Evolutionary conservation across 2,888 invertebrate genomes (phyloP).

Genomic region (Liodrosophila aerea): DNA sequence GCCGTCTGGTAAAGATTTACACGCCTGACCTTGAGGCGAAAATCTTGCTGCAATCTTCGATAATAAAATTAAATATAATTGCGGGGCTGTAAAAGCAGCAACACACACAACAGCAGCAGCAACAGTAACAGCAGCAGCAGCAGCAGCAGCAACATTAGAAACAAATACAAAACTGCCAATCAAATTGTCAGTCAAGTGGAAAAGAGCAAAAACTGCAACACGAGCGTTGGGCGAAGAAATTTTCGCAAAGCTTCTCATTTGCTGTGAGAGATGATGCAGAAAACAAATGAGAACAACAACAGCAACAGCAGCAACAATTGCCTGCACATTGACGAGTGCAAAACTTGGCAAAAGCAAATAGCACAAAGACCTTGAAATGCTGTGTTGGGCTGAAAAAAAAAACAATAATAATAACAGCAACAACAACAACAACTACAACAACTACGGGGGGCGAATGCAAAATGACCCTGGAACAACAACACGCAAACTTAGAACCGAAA

Average conservation of each 20-base stretch:
- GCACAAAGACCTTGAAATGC: conserved; percentile 71
- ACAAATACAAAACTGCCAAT: conserved; percentile 72
- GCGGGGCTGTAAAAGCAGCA: conserved; percentile 64
- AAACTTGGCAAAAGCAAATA: conserved; percentile 75
- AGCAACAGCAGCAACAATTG: conserved; percentile 17
- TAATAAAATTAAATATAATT: conserved; percentile 79
- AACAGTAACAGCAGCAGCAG: conserved; percentile 19
- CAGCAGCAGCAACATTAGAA: conserved; percentile 32
- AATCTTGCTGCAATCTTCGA: conserved; percentile 78
- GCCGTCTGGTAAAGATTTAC: conserved; percentile 73
- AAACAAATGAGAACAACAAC: conserved; percentile 46
- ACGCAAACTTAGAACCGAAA: conserved; percentile 72
- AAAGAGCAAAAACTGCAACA: conserved; percentile 75
- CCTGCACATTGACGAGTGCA: conserved; percentile 60
- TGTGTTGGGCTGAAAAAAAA: conserved; percentile 56
- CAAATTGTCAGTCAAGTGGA: conserved; percentile 75
- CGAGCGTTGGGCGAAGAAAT: conserved; percentile 64
- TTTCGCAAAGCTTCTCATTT: conserved; percentile 69
- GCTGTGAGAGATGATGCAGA: conserved; percentile 68
- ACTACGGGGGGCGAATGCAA: conserved; percentile 51
- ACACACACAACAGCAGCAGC: too few species aligned
- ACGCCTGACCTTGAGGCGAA: conserved; percentile 74
- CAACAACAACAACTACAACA: conserved; percentile 21
- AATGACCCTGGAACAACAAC: conserved; percentile 76
- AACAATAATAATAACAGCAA: conserved; percentile 28